Evolutionary conservation across 2,113 vertebrate genomes (phyloP).

Genomic region (Pelecanoides urinatrix): DNA sequence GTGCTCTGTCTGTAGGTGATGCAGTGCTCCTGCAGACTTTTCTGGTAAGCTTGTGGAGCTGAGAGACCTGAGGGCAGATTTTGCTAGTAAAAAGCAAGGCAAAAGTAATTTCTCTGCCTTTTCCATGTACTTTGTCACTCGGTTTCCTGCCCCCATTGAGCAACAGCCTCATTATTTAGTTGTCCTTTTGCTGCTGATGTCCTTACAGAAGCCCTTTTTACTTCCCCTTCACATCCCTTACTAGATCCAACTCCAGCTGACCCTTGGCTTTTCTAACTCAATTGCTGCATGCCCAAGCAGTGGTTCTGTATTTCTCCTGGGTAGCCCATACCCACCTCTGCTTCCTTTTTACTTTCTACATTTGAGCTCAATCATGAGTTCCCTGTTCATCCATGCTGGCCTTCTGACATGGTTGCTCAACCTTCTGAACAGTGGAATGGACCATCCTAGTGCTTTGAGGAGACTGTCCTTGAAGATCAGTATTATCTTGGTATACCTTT

Average conservation of each 20-base stretch:
- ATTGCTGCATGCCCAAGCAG: neutral
- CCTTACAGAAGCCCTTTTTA: neutral
- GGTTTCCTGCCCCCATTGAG: neutral
- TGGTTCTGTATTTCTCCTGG: neutral
- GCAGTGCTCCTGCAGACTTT: neutral
- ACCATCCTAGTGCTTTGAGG: neutral
- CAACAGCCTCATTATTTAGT: neutral
- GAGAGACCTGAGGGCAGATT: neutral
- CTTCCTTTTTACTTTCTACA: neutral
- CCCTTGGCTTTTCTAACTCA: neutral
- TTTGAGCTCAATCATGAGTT: neutral
- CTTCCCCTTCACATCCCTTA: neutral
- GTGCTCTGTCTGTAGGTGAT: neutral
- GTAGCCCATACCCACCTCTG: neutral
- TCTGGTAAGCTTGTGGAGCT: neutral
- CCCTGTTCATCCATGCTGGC: neutral
- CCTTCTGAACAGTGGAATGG: neutral
- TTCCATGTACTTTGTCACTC: neutral
- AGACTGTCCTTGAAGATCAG: neutral
- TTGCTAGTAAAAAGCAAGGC: neutral
- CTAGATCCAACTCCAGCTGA: neutral
- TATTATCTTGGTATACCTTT: neutral
- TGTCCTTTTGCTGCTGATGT: neutral
- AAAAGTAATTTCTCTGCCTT: neutral
- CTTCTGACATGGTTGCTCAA: neutral